Evolutionary conservation across 2,797 vertebrate species (phyloP), one percentile per base, ranked within the genome.

Genomic region (Cyprinodon diabolis): DNA sequence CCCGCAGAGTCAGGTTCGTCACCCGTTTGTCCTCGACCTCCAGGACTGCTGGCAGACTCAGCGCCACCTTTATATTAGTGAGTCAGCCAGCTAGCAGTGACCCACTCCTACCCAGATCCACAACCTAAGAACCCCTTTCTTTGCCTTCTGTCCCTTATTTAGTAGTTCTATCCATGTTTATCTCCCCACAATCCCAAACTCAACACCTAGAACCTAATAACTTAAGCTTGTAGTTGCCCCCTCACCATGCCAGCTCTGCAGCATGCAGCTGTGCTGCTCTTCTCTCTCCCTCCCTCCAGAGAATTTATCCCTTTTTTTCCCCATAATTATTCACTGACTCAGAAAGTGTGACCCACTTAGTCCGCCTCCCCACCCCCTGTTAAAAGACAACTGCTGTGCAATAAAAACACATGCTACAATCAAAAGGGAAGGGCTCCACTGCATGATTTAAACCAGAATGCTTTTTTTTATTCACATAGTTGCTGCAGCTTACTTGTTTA

Each of bases 11-110:
- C 97, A 97, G 93, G 93, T 98, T 78, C 95, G 66, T 80, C 98
- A 99, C 91, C 97, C 97, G 65, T 99, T 99, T 89, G 92, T 98
- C 87, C 97, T 98, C 58, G 92, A 96, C 89, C 95, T 99, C 75
- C 95, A 96, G 92, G 97, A 98, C 93, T 99, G 96, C 93, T 99
- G 97, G 97, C 98, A 99, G 95, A 98, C 97, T 75, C 96, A 96
- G 92, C 93, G 94, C 79, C 96, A 98, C 85, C 96, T 99, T 93
- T 98, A 97, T 94, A 97, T 99, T 96, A 98, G 97, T 98, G 96
- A 98, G 97, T 98, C 93, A 93, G 88, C 78, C 83, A 92, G 90
- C 90, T 84, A 82, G 51, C 69, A 62, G 79, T 80, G 70, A 75
- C 81, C 79, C 76, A 62, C 47, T 79, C 73, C 69, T 70, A 83